Percentiles rank a stretch among this genome's conserved stretches.
phyloP scores from a whole-genome alignment of 1,140 invertebrate species.

The Caenorhabditis brenneri region DNA sequence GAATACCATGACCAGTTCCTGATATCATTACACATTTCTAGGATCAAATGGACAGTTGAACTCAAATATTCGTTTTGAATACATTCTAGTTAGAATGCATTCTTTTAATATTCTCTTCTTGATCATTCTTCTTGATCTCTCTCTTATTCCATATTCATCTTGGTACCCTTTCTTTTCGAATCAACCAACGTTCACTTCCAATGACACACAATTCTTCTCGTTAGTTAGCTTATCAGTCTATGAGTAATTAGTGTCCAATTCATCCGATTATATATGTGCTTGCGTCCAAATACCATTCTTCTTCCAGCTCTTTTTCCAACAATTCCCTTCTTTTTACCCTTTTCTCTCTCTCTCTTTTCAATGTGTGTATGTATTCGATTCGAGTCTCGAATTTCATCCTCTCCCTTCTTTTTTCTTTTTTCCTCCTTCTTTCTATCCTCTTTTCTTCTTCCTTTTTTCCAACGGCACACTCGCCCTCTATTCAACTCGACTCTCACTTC shows the following conservation, averaged over 20 bases:
- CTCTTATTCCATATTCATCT: background rate
- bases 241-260: background rate
- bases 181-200: background rate
- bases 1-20: too few species aligned
- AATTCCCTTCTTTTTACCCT: constrained; percentile 7
- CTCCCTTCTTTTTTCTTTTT: background rate
- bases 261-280: background rate
- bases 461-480: constrained; percentile 28
- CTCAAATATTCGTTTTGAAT: too few species aligned
- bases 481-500: background rate
- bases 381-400: constrained; percentile 32
- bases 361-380: constrained; percentile 28
- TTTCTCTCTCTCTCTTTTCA: background rate
- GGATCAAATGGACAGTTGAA: too few species aligned
- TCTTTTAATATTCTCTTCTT: background rate
- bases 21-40: too few species aligned
- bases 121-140: background rate
- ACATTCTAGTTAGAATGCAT: too few species aligned
- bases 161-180: background rate
- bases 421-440: background rate
- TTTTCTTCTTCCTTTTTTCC: background rate
- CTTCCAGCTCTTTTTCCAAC: constrained; percentile 20
- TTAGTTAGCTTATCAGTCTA: background rate
- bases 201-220: background rate
- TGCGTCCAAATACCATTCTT: background rate